Percentiles rank a stretch among this genome's conserved stretches.
Conservation (phyloP, 2,888 invertebrate genomes). For the Melinaea marsaeus region DNA sequence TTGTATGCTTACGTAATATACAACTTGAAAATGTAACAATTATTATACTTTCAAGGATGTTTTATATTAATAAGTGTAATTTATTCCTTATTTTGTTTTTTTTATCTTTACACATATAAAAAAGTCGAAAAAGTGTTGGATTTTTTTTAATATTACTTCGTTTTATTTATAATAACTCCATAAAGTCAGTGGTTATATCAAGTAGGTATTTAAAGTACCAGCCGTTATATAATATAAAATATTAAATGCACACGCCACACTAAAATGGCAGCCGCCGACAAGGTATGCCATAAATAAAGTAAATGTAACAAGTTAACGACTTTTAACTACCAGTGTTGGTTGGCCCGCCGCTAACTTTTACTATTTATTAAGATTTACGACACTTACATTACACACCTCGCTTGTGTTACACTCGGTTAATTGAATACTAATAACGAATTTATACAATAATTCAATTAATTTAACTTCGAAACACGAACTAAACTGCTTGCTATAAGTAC, state of each 20-base stretch:
- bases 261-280: slow-evolving; percentile 23
- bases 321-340: slow-evolving; percentile 34
- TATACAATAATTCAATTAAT: background rate
- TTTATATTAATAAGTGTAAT: too few relatives aligned
- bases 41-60: too few relatives aligned
- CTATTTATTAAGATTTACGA: slow-evolving; percentile 33
- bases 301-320: slow-evolving; percentile 29
- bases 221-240: background rate
- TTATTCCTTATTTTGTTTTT: too few relatives aligned
- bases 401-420: slow-evolving; percentile 1
- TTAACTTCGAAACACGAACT: background rate
- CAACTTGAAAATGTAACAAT: too few relatives aligned
- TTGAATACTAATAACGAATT: slow-evolving; percentile 1
- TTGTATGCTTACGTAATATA: too few relatives aligned
- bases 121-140: too few relatives aligned
- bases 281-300: slow-evolving; percentile 26
- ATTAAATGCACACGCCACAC: slow-evolving; percentile 1
- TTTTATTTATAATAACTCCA: background rate
- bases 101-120: too few relatives aligned
- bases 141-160: too few relatives aligned
- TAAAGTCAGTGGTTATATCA: background rate
- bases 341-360: slow-evolving; percentile 27
- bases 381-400: slow-evolving; percentile 20
- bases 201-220: background rate
- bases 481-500: background rate